Base-by-base conservation (phyloP, 2,113 vertebrate genomes). In the Dasypus novemcinctus region DNA sequence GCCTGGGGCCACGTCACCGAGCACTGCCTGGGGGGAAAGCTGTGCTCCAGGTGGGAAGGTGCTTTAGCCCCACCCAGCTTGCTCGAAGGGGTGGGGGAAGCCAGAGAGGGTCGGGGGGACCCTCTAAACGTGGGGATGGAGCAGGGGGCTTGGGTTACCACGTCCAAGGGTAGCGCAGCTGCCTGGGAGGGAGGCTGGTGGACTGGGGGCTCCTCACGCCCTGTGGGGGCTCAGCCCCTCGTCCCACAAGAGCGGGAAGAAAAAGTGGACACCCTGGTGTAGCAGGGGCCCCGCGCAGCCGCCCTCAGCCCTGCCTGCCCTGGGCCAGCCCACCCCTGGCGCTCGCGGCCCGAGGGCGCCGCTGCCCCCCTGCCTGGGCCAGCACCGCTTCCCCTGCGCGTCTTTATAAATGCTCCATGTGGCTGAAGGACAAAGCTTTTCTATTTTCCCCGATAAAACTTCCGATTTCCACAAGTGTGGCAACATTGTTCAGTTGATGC, bases 401-500 rank as follows among this genome's bases (percentile, higher is more conserved):
- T 74, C 33, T 59, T 69, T 76, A 72, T 83, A 86, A 74, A 1
- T 27, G 17, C 33, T 15, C 23, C 87, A 4, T 10, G 31, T 27
- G 33, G 64, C 31, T 33, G 75, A 94, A 92, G 9, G 12, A 31
- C 29, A 57, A 0, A 0, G 10, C 29, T 59, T 64, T 78, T 75
- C 57, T 91, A 71, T 92, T 79, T 92, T 59, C n/a, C 13, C 87
- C 33, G 20, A 59, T 49, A 78, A 57, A 57, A 64, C 43, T 46
- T 72, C 7, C 10, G 33, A 43, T 72, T 20, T 20, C 54, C 5
- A 18, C 3, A 18, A 20, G 54, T 57, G 27, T 31, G 63, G 63
- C 63, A 64, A 13, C 29, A 25, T 29, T 81, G 82, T 61, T 41
- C 7, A 75, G 54, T 27, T 43, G 29, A 92, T 59, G 75, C 5